Evolutionary conservation across 1,140 invertebrate species (phyloP).

Genomic region (Lasaia peninsularis): DNA sequence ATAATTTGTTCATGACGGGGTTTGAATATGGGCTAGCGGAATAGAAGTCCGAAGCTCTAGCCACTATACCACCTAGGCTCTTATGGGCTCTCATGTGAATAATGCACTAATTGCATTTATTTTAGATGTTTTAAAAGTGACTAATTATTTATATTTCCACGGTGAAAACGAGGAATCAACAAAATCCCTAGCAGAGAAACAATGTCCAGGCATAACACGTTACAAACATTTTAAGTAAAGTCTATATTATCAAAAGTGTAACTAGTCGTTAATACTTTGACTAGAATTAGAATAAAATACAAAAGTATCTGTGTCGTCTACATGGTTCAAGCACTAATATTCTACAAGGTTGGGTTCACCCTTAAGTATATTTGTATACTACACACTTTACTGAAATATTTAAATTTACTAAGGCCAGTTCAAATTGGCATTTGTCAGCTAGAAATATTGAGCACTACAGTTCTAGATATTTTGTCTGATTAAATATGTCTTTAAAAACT

Average conservation of each 20-base stretch:
- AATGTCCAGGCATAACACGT: conserved; percentile 6
- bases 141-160: conserved; percentile 1
- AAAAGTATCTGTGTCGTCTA: conserved; percentile 53
- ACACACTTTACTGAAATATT: neutral
- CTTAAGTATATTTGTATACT: neutral
- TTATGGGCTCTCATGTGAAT: too few relatives aligned
- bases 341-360: conserved; percentile 1
- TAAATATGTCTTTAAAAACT: too few relatives aligned
- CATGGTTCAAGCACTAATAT: conserved; percentile 45
- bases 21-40: too few relatives aligned
- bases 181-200: conserved; percentile 15
- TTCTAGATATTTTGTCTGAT: too few relatives aligned
- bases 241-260: conserved; percentile 42
- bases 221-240: conserved; percentile 3
- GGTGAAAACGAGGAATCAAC: conserved; percentile 36
- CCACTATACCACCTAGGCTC: too few relatives aligned
- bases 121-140: conserved; percentile 17
- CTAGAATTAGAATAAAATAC: conserved; percentile 74
- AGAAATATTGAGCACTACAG: neutral
- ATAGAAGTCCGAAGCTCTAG: too few relatives aligned
- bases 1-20: too few relatives aligned
- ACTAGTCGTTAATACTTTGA: conserved; percentile 71
- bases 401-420: conserved; percentile 7
- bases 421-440: neutral
- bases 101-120: too few relatives aligned